Percentiles rank a stretch among this genome's conserved stretches.
These are phyloP conservation scores for Ophthalmolycus amberensis DNA, from an alignment of 2,113 vertebrate species.

Conservation along the genomic window DNA sequence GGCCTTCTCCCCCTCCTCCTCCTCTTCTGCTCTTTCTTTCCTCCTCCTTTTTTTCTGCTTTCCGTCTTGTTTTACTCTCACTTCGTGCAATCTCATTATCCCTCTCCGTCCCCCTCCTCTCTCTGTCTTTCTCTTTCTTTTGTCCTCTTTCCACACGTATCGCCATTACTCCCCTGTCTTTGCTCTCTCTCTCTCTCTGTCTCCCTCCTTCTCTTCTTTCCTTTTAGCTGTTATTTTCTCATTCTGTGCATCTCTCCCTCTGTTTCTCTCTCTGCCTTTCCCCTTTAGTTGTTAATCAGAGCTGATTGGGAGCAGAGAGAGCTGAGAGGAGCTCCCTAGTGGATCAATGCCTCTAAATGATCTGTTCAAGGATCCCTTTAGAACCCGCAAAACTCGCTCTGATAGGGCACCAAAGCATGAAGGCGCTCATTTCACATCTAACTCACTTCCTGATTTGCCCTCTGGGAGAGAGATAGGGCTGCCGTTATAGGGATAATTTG, in stretches of 20 bases:
- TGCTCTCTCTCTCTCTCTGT: constrained; percentile 36
- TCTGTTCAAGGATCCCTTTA: constrained; percentile 78
- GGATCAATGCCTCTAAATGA: constrained; percentile 84
- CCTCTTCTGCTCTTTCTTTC: constrained; percentile 28
- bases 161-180: constrained; percentile 38
- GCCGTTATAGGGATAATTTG: constrained; percentile 73
- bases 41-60: constrained; percentile 8
- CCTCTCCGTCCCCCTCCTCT: constrained; percentile 8
- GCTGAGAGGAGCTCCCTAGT: constrained; percentile 75
- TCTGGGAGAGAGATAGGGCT: constrained; percentile 67
- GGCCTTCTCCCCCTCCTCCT: constrained; percentile 30
- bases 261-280: constrained; percentile 60
- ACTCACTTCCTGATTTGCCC: constrained; percentile 79
- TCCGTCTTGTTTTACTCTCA: constrained; percentile 29
- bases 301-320: constrained; percentile 77
- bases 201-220: constrained; percentile 1
- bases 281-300: constrained; percentile 76
- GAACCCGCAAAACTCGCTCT: constrained; percentile 75
- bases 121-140: constrained; percentile 34
- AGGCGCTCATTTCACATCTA: constrained; percentile 80
- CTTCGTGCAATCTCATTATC: constrained; percentile 60
- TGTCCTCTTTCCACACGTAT: constrained; percentile 37
- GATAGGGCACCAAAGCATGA: constrained; percentile 79
- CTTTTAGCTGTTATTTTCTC: constrained; percentile 58
- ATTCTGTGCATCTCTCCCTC: constrained; percentile 62